Conservation (phyloP, 2,888 invertebrate genomes). For the Polydrusus tereticollis region DNA sequence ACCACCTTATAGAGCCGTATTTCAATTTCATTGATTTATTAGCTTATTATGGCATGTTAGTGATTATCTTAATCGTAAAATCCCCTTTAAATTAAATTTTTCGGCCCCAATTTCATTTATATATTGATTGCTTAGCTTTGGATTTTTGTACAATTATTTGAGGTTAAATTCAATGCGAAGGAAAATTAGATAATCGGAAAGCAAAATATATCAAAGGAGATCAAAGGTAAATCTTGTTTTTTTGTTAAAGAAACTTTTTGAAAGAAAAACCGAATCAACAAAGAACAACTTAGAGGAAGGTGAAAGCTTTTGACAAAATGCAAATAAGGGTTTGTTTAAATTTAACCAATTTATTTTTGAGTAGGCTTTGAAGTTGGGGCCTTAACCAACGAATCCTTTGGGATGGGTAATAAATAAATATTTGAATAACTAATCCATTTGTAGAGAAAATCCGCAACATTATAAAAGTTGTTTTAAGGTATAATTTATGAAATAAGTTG, state of each 20-base stretch:
- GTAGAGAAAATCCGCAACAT: neutral
- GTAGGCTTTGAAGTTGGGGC: neutral
- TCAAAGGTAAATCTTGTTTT: neutral
- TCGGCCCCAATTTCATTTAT: too few relatives aligned
- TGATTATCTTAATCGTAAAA: too few relatives aligned
- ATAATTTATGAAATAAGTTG: neutral
- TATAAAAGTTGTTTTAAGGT: neutral
- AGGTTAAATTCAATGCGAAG: neutral
- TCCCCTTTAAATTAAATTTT: too few relatives aligned
- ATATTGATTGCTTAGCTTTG: neutral
- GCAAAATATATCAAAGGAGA: neutral
- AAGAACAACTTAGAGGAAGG: neutral
- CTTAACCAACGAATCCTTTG: neutral
- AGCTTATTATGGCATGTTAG: too few relatives aligned
- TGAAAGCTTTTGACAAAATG: conserved; percentile 5
- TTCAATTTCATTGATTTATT: too few relatives aligned
- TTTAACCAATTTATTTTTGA: conserved; percentile 7
- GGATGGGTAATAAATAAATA: conserved; percentile 1
- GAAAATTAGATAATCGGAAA: neutral
- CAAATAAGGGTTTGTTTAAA: conserved; percentile 10
- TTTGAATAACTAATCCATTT: conserved; percentile 5
- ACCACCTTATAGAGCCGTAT: too few relatives aligned
- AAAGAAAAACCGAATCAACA: conserved; percentile 7
- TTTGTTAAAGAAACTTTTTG: neutral
- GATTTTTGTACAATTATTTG: neutral